Conservation (phyloP, 2,888 invertebrate genomes). For the Apoderus coryli region DNA sequence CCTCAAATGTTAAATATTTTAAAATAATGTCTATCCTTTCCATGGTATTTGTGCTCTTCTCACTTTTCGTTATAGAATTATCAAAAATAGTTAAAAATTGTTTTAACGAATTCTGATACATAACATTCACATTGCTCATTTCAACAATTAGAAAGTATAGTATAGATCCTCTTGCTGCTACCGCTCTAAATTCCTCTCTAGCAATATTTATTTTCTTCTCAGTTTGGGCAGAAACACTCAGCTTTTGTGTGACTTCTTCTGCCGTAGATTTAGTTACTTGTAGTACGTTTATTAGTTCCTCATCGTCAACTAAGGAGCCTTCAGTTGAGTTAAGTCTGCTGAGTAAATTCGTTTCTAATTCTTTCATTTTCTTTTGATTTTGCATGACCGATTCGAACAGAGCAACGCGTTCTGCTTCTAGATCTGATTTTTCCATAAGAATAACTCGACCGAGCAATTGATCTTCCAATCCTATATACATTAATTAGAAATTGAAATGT, state of each 20-base stretch:
- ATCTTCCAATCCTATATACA: conserved; percentile 71
- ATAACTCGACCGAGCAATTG: conserved; percentile 88
- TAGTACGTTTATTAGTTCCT: conserved; percentile 80
- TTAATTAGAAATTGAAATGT: background rate
- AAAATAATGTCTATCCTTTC: conserved; percentile 83
- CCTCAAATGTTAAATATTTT: conserved; percentile 73
- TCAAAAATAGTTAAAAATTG: conserved; percentile 91
- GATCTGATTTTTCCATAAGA: conserved; percentile 88
- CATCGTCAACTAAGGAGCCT: conserved; percentile 81
- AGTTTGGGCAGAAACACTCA: conserved; percentile 82
- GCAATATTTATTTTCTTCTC: conserved; percentile 89
- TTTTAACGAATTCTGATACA: conserved; percentile 93
- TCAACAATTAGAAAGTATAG: conserved; percentile 92
- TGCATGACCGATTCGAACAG: conserved; percentile 92
- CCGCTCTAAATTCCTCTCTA: conserved; percentile 88
- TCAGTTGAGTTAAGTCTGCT: conserved; percentile 84
- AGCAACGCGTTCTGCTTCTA: conserved; percentile 86
- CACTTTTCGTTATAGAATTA: conserved; percentile 81
- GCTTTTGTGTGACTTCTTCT: conserved; percentile 88
- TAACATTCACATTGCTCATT: conserved; percentile 90
- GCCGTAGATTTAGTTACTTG: conserved; percentile 72
- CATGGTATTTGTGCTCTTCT: conserved; percentile 67
- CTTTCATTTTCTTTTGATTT: conserved; percentile 92
- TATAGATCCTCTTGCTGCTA: conserved; percentile 87
- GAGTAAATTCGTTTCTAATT: conserved; percentile 81